These are phyloP conservation scores for Norana najaformis DNA, from an alignment of 2,888 invertebrate species.

Conservation along the genomic window DNA sequence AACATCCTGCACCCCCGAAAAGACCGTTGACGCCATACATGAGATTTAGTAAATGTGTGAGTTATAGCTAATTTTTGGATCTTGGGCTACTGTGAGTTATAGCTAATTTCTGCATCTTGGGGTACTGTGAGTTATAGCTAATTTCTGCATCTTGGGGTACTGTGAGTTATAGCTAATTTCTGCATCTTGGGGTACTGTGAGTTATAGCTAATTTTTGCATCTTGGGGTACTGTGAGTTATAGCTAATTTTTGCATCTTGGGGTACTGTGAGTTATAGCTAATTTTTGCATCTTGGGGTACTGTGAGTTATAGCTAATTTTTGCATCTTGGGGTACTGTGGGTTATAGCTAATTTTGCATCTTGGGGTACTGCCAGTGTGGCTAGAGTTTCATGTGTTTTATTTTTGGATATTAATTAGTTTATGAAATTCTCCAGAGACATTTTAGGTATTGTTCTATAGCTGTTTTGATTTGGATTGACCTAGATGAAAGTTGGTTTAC, in stretches of 20 bases:
- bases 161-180: too few relatives aligned
- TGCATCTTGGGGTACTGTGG: conserved; percentile 36
- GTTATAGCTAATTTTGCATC: conserved; percentile 29
- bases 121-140: too few relatives aligned
- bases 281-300: not conserved
- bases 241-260: not conserved
- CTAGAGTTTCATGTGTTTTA: not conserved
- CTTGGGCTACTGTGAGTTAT: too few relatives aligned
- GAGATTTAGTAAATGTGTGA: conserved; percentile 48
- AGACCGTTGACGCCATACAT: conserved; percentile 49
- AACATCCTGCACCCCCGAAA: conserved; percentile 42
- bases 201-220: not conserved
- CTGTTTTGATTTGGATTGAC: too few relatives aligned
- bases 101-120: not conserved
- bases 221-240: too few relatives aligned
- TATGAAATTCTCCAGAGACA: not conserved
- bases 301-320: too few relatives aligned
- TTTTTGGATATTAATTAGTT: not conserved
- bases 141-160: not conserved
- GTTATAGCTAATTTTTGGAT: conserved; percentile 31
- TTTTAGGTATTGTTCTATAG: too few relatives aligned
- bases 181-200: not conserved
- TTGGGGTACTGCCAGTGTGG: too few relatives aligned
- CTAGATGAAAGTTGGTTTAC: too few relatives aligned
- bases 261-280: too few relatives aligned